A percentile compares a stretch with the other conserved stretches of the same genome.
Evolutionary conservation across 92 coral and sea anemone species (phyloP).

Genomic region (Umimayanthus kanabou): DNA sequence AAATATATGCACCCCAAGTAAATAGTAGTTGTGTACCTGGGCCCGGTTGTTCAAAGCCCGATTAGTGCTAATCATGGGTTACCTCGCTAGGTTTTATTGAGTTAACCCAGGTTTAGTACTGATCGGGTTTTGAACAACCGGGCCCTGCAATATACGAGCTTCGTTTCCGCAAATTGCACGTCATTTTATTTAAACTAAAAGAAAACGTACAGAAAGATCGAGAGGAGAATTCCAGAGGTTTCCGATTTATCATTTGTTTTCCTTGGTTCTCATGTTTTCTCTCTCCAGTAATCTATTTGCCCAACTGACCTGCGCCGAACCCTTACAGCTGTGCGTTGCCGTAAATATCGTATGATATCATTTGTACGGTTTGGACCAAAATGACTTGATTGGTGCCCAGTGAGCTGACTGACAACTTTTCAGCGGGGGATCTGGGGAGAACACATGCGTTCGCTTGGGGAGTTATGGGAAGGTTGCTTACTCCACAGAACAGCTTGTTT

Average conservation of each 20-base stretch:
- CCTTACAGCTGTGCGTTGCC: neutral
- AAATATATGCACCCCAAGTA: conserved; percentile 37
- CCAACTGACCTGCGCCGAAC: neutral
- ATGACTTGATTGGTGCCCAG: neutral
- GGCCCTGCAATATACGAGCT: too few species aligned
- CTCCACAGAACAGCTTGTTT: too few species aligned
- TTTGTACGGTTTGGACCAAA: neutral
- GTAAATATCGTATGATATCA: neutral
- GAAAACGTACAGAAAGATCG: neutral
- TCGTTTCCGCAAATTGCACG: neutral
- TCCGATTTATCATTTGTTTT: neutral
- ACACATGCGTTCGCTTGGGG: neutral
- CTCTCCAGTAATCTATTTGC: neutral
- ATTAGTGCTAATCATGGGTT: too few species aligned
- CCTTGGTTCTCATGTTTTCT: neutral
- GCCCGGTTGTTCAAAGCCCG: too few species aligned
- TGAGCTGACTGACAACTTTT: neutral
- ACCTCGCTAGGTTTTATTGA: too few species aligned
- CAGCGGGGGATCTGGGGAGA: neutral
- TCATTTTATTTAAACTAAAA: neutral
- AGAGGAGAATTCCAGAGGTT: neutral
- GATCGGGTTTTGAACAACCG: too few species aligned
- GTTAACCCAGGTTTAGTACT: too few species aligned
- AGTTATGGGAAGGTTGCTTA: neutral
- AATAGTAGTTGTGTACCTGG: neutral